Conservation (phyloP, 2,113 vertebrate species). For the Oenanthe melanoleuca region DNA sequence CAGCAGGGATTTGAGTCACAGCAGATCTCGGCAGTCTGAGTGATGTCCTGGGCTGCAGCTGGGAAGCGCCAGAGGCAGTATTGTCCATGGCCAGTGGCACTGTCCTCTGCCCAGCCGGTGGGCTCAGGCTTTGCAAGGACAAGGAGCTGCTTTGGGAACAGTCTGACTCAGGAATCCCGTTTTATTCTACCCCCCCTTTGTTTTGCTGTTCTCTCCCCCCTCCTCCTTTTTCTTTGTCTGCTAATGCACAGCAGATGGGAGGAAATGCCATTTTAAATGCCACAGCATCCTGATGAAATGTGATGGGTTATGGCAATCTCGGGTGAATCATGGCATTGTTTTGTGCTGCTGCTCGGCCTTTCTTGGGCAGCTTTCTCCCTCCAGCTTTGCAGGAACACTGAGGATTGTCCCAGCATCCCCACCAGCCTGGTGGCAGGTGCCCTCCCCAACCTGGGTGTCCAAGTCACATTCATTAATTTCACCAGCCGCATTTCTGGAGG, state of each 20-base stretch:
- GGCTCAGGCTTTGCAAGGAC: not conserved
- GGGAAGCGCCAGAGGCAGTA: accelerated
- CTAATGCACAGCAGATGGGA: slow-evolving; percentile 69
- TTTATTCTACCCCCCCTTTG: not conserved
- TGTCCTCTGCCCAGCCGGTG: not conserved
- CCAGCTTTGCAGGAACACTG: not conserved
- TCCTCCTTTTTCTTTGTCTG: slow-evolving; percentile 58
- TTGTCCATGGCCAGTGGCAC: not conserved
- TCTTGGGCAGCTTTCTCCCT: not conserved
- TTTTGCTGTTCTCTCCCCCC: slow-evolving; percentile 37
- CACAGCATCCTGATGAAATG: slow-evolving; percentile 53
- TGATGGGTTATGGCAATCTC: slow-evolving; percentile 56
- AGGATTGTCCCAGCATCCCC: not conserved
- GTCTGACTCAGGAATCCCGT: not conserved
- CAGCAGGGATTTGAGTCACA: not conserved
- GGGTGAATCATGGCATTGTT: slow-evolving; percentile 52
- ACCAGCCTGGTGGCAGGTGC: not conserved
- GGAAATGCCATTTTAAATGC: slow-evolving; percentile 75
- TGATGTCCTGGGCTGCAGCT: not conserved
- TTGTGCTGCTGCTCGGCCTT: not conserved
- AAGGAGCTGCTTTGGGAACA: not conserved
- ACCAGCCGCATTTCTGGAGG: not conserved
- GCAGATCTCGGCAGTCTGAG: not conserved
- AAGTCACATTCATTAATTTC: not conserved
- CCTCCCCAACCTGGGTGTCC: not conserved